These are phyloP conservation scores for Agonopterix heracliana DNA, from an alignment of 2,888 invertebrate species.

Conservation along the genomic window DNA sequence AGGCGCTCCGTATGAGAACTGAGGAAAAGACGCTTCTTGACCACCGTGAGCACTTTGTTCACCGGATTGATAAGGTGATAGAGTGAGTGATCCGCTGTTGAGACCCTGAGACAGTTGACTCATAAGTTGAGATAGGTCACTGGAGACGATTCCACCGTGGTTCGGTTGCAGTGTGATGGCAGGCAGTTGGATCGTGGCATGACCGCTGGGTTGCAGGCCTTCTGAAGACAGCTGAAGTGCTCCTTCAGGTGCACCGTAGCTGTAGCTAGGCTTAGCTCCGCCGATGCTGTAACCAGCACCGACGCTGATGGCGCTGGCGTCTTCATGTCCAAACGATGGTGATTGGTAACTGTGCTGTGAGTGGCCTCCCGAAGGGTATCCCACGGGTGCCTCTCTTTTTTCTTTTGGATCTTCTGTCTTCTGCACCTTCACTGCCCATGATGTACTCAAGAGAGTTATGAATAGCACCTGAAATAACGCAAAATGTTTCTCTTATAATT, in stretches of 20 bases:
- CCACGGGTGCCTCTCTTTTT: slow-evolving; percentile 54
- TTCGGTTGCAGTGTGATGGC: slow-evolving; percentile 53
- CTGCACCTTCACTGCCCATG: slow-evolving; percentile 49
- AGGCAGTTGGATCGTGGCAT: slow-evolving; percentile 48
- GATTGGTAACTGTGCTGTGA: slow-evolving; percentile 29
- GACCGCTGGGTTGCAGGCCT: slow-evolving; percentile 43
- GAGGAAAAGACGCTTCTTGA: slow-evolving; percentile 36
- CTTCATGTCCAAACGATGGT: slow-evolving; percentile 45
- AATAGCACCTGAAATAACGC: slow-evolving; percentile 54
- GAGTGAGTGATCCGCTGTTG: slow-evolving; percentile 47
- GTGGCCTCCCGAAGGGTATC: slow-evolving; percentile 38
- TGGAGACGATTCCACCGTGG: slow-evolving; percentile 44
- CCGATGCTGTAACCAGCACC: slow-evolving; percentile 69
- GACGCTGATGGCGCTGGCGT: slow-evolving; percentile 58
- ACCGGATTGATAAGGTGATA: slow-evolving; percentile 33
- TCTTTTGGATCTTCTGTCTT: slow-evolving; percentile 55
- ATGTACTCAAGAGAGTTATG: slow-evolving; percentile 48
- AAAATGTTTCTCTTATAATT: slow-evolving; percentile 12
- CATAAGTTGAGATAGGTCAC: slow-evolving; percentile 61
- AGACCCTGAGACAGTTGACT: slow-evolving; percentile 56
- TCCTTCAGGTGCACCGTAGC: slow-evolving; percentile 41
- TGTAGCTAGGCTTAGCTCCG: slow-evolving; percentile 53
- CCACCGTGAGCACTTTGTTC: slow-evolving; percentile 36
- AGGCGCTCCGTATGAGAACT: slow-evolving; percentile 43
- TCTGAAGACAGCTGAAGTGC: slow-evolving; percentile 43